Base-by-base conservation (phyloP, 2,888 invertebrate species). In the Caenorhabditis macrosperma region DNA sequence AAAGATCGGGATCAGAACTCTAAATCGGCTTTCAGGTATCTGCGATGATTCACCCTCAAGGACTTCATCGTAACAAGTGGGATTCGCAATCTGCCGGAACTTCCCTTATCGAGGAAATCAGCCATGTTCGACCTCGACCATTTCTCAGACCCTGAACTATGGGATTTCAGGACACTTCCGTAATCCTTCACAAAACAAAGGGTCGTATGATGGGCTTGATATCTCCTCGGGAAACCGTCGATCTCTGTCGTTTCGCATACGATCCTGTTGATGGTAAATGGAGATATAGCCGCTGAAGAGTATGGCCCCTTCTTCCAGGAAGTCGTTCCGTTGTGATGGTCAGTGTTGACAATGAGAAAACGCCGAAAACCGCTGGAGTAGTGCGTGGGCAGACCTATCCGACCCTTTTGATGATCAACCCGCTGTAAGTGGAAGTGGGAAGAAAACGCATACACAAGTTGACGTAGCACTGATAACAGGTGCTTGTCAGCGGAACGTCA, bases 31-130 rank as follows among this genome's bases (percentile, higher is more conserved):
- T 79, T 17, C 12, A 81, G 81, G 78, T 83, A 3, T 78, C 83
- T 15, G 83, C 81, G 9, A 72, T 81, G 68, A 78, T 83, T 28
- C 83, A 83, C 60, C 83, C 83, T n/a, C 78, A 83, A 83, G 83
- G 83, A 7, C 48, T 81, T 10, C 81, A 81, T 20, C 78, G 83
- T 4, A 68, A 48, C 20, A 83, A 81, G 35, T 83, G 83, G 83
- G 83, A 83, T 60, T 76, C 76, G 1, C 83, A 83, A 50, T 83
- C 83, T 9, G 83, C 83, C 15, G 83, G 83, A 35, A 81, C 81
- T 15, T 72, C 78, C 48, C 38, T 83, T 12, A 50, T 83, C 15
- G 72, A 77, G 38, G 61, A 61, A 35, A 54, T 81, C 20, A 60
- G 24, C 38, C 57, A 52, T 30, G 81, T 78, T 48, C 68, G 30